Percentiles rank a stretch among this genome's conserved stretches.
Evolutionary conservation across 1,140 invertebrate genomes (phyloP).

Genomic region (Diabrotica virgifera): DNA sequence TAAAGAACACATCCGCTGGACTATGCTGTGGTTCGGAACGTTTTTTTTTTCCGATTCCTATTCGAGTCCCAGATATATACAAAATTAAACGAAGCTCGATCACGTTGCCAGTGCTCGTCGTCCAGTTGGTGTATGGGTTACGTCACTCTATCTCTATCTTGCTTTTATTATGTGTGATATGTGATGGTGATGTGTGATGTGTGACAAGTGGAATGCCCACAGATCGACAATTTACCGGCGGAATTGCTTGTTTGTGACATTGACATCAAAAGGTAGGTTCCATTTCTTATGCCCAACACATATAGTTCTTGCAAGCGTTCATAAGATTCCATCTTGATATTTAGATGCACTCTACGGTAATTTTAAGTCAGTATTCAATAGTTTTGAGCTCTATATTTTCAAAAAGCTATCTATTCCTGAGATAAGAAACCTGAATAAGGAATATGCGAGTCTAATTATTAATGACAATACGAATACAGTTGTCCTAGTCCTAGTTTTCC

Average conservation of each 20-base stretch:
- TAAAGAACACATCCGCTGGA: too few species aligned
- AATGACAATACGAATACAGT: too few species aligned
- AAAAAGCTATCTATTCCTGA: too few species aligned
- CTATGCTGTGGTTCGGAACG: background rate
- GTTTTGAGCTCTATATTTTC: too few species aligned
- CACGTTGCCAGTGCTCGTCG: background rate
- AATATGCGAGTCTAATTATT: too few species aligned
- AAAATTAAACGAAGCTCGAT: background rate
- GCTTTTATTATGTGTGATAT: background rate
- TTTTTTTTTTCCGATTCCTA: background rate
- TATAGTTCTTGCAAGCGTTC: too few species aligned
- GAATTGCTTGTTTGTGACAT: background rate
- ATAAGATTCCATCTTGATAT: too few species aligned
- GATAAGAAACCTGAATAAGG: too few species aligned
- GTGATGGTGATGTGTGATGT: background rate
- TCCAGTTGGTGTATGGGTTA: conserved; percentile 1
- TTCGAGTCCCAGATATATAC: conserved; percentile 2
- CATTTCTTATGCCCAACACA: too few species aligned
- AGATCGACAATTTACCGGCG: conserved; percentile 1
- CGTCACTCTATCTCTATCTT: background rate
- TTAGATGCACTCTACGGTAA: too few species aligned
- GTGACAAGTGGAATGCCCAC: conserved; percentile 1
- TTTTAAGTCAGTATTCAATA: too few species aligned
- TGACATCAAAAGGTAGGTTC: background rate
- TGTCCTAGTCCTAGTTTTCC: too few species aligned